A percentile compares a stretch with the other conserved stretches of the same genome.
These are phyloP conservation scores for Leptothorax acervorum DNA, from an alignment of 2,888 invertebrate species.

Conservation along the genomic window DNA sequence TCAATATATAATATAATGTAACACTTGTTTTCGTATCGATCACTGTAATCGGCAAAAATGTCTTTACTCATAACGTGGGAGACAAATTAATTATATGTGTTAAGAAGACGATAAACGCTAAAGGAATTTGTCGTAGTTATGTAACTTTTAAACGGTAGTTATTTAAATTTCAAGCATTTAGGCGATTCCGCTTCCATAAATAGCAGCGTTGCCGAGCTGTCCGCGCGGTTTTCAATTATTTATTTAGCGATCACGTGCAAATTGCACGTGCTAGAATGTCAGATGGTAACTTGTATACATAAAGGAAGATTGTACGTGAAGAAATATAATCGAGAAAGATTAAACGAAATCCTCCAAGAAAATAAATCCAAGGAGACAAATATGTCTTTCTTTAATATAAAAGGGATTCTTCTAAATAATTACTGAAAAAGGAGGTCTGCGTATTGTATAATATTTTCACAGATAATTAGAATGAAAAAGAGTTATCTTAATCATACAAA, in stretches of 20 bases:
- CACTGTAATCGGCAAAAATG: background rate
- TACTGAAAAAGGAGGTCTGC: background rate
- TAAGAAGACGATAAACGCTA: background rate
- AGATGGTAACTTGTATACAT: background rate
- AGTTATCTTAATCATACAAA: background rate
- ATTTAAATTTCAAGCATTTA: slow-evolving; percentile 9
- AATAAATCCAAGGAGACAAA: background rate
- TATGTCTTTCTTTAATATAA: background rate
- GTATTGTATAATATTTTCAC: background rate
- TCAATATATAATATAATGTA: background rate
- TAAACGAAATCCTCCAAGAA: background rate
- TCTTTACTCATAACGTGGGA: background rate
- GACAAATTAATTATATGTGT: background rate
- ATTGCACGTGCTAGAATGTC: slow-evolving; percentile 4
- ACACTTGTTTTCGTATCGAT: background rate
- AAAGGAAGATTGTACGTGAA: background rate
- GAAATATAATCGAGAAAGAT: background rate
- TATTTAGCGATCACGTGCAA: slow-evolving; percentile 28
- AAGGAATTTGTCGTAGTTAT: background rate
- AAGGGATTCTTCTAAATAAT: background rate
- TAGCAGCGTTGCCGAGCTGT: background rate
- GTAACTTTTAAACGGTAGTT: slow-evolving; percentile 7
- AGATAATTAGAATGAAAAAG: background rate
- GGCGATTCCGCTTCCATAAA: background rate
- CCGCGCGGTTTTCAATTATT: slow-evolving; percentile 1